These are phyloP conservation scores for Gymnothorax reevesii DNA, from an alignment of 2,797 vertebrate genomes.

Conservation along the genomic window DNA sequence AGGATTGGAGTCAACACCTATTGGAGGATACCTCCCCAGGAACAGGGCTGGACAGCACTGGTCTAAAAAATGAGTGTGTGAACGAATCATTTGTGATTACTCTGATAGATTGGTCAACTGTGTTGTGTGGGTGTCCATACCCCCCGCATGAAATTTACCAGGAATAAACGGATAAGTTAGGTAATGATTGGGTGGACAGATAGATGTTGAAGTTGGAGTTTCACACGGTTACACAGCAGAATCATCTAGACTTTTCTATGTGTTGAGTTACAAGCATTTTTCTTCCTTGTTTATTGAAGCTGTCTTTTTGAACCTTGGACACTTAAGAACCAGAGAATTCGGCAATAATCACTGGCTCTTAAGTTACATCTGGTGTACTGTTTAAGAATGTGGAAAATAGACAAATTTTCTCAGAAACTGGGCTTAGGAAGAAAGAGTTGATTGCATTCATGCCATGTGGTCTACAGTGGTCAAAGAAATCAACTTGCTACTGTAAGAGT, in stretches of 20 bases:
- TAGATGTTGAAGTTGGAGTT: conserved; percentile 34
- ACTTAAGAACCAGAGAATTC: conserved; percentile 34
- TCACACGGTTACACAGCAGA: conserved; percentile 39
- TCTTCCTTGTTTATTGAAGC: conserved; percentile 40
- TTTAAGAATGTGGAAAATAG: conserved; percentile 23
- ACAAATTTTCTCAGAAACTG: background rate
- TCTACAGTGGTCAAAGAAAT: conserved; percentile 12
- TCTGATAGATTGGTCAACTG: no score
- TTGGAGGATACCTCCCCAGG: no score
- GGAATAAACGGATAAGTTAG: no score
- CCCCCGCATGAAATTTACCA: no score
- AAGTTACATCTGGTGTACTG: conserved; percentile 20
- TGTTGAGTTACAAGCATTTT: conserved; percentile 38
- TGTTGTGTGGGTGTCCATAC: no score
- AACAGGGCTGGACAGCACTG: no score
- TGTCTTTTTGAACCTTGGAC: conserved; percentile 46
- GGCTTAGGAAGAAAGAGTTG: conserved; percentile 19
- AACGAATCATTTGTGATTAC: no score
- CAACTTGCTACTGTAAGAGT: background rate
- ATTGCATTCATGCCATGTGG: conserved; percentile 23
- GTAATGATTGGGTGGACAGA: no score
- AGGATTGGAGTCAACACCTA: no score
- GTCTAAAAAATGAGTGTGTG: no score
- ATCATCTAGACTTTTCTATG: conserved; percentile 33
- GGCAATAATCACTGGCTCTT: conserved; percentile 36